These are phyloP conservation scores for Myotis findleyi DNA, from an alignment of 2,797 vertebrate genomes.

Conservation along the genomic window DNA sequence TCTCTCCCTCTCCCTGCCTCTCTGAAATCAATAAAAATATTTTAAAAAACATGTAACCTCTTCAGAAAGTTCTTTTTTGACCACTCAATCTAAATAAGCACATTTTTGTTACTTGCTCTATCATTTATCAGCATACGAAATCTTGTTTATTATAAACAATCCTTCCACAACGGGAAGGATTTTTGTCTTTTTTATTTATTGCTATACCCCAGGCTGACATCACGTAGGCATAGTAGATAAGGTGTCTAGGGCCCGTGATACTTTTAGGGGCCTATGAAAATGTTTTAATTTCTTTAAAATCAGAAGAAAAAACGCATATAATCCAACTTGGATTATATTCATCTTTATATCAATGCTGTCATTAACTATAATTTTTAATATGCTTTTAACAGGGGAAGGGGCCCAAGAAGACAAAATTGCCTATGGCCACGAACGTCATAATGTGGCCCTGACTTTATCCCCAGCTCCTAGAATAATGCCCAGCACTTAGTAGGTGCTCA, in stretches of 20 bases:
- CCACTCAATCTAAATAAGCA: not conserved
- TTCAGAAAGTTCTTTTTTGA: not conserved
- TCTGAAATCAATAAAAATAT: no score
- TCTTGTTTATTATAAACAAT: not conserved
- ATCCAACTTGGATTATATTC: not conserved
- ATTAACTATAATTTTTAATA: not conserved
- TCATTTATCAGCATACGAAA: not conserved
- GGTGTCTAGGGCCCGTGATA: not conserved
- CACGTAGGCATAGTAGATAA: not conserved
- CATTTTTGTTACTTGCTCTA: not conserved
- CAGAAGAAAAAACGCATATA: not conserved
- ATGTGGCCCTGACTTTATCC: not conserved
- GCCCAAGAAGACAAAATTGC: not conserved
- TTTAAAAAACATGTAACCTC: not conserved
- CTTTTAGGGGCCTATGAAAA: constrained; percentile 32
- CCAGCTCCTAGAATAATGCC: not conserved
- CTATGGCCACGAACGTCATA: not conserved
- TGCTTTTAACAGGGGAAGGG: not conserved
- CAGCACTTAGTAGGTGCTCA: not conserved
- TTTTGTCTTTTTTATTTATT: not conserved
- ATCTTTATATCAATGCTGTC: not conserved
- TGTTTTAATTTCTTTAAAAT: constrained; percentile 7
- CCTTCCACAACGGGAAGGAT: not conserved
- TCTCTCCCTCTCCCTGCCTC: no score
- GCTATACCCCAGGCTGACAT: not conserved